Evolutionary conservation across 2,888 invertebrate species (phyloP).

Genomic region (Hofmannophila pseudospretella): DNA sequence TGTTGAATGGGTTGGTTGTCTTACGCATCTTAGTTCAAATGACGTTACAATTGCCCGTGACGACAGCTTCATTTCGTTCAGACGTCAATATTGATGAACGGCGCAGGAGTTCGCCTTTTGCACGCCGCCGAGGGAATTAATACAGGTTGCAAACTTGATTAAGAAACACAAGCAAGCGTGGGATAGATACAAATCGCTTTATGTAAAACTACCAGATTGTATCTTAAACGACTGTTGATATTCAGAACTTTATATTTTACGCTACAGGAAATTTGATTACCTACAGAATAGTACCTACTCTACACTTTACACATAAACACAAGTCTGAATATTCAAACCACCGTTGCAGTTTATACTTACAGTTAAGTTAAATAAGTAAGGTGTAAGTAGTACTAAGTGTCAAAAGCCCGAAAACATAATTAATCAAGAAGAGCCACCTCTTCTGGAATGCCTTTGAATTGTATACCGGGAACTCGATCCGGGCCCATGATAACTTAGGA

Average conservation of each 20-base stretch:
- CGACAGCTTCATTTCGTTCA: conserved; percentile 75
- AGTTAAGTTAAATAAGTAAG: not conserved
- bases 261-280: not conserved
- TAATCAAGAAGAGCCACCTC: conserved; percentile 40
- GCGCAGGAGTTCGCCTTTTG: conserved; percentile 46
- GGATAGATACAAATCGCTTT: conserved; percentile 37
- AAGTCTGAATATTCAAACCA: too few relatives aligned
- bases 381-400: conserved; percentile 11
- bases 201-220: conserved; percentile 19
- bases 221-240: conserved; percentile 7
- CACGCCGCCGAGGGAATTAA: conserved; percentile 46
- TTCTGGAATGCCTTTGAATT: conserved; percentile 51
- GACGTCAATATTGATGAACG: conserved; percentile 67
- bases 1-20: conserved; percentile 70
- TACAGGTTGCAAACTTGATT: conserved; percentile 55
- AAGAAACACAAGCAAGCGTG: conserved; percentile 51
- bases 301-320: conserved; percentile 3
- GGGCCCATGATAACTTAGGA: conserved; percentile 45
- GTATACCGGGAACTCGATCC: conserved; percentile 57
- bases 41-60: conserved; percentile 73
- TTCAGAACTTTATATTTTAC: conserved; percentile 1
- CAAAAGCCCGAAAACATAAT: conserved; percentile 29
- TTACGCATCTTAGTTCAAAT: conserved; percentile 60
- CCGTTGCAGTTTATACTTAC: too few relatives aligned
- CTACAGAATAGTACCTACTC: not conserved